Base-by-base conservation (phyloP, 2,797 vertebrate genomes). In the Acipenser transmontanus region DNA sequence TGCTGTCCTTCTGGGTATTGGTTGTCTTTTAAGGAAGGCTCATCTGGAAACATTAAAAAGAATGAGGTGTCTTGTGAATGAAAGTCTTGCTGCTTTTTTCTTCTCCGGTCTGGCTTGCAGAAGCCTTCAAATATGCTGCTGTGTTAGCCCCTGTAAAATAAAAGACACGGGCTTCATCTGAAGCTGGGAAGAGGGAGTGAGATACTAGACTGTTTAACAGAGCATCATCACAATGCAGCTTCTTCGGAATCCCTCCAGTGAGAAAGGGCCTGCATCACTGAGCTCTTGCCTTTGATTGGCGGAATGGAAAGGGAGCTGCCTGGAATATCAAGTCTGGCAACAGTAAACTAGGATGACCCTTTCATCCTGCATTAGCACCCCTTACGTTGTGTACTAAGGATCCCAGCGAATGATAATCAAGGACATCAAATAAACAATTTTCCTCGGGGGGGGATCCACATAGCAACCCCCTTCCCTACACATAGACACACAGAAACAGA, bases 201-300 rank as follows among this genome's bases (percentile, higher is more conserved):
- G 87, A 79, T 78, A 82, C 83, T 73, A 86, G 83, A 76, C 75
- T 84, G 78, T 76, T 87, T 86, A 81, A 84, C 81, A 77, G 82
- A 87, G 83, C 85, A 80, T 86, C 88, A 83, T 90, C 89, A 93
- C 85, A 68, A 87, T 74, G 90, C 89, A 84, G 85, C 91, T 91
- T 86, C 88, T 81, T 88, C 79, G 93, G 94, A 94, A 92, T 95
- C 93, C 93, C 93, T 95, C 91, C 92, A 90, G 90, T 86, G 88
- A 92, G 84, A 89, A 83, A 76, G 82, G 78, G 79, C 81, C 86
- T 81, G 83, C 88, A 88, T 89, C 89, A 87, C 76, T 49, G 74
- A 84, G 87, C 81, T 80, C 85, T 88, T 81, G 77, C 68, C 82
- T 76, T 80, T 86, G 90, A 96, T 98, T 97, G 95, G 96, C 72